phyloP scores from a whole-genome alignment of 2,113 vertebrate species.

The Puntigrus tetrazona region DNA sequence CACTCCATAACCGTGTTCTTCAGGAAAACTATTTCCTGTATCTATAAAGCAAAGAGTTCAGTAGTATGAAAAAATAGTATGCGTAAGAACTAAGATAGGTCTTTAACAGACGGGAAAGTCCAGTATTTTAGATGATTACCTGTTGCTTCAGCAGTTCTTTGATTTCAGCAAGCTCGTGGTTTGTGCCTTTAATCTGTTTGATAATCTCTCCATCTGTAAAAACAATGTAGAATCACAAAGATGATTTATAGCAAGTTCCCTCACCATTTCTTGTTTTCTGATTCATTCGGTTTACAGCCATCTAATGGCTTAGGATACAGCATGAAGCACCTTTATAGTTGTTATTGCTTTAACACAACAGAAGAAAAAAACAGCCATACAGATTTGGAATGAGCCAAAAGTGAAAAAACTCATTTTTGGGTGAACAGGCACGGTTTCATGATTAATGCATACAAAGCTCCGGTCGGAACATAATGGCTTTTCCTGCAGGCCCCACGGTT shows the following conservation, averaged over 20 bases:
- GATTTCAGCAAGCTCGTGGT: constrained; percentile 86
- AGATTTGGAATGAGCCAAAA: no score
- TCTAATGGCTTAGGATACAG: no score
- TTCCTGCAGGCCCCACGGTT: constrained; percentile 7
- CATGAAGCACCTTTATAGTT: no score
- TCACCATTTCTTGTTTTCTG: no score
- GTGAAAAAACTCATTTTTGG: no score
- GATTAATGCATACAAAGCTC: background rate
- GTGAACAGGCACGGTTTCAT: background rate
- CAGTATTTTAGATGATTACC: constrained; percentile 66
- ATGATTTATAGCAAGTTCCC: no score
- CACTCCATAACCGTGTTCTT: constrained; percentile 99
- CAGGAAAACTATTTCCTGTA: constrained; percentile 92
- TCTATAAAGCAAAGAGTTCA: constrained; percentile 73
- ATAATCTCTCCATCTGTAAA: constrained; percentile 87
- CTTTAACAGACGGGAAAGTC: background rate
- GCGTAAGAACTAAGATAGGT: background rate
- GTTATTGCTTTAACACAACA: no score
- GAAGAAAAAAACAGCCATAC: no score
- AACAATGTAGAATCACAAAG: background rate
- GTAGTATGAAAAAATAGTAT: constrained; percentile 63
- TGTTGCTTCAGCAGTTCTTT: constrained; percentile 89
- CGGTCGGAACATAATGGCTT: background rate
- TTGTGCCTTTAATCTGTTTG: constrained; percentile 89
- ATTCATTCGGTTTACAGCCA: no score